Conservation (phyloP, 1,140 invertebrate species). For the Ridgeia piscesae region DNA sequence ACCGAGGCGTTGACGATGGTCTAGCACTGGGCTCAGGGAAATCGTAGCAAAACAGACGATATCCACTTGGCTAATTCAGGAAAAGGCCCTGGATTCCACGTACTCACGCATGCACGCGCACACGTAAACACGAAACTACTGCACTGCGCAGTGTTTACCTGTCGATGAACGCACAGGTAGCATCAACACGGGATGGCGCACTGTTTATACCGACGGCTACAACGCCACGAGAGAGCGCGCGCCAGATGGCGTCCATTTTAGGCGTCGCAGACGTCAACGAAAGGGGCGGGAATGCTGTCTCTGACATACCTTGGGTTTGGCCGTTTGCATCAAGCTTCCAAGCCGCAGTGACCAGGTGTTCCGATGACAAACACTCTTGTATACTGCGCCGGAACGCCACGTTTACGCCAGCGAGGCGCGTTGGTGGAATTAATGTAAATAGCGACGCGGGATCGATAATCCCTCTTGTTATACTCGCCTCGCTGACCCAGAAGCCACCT, state of each 20-base stretch:
- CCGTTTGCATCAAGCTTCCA: not conserved
- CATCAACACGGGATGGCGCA: not conserved
- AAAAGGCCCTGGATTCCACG: not conserved
- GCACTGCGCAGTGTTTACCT: not conserved
- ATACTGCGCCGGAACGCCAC: not conserved
- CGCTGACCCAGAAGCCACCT: not conserved
- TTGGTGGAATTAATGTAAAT: not conserved
- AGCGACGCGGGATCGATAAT: not conserved
- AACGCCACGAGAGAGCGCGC: not conserved
- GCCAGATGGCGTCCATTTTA: not conserved
- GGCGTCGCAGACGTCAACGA: not conserved
- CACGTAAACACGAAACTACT: not conserved
- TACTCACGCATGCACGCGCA: not conserved
- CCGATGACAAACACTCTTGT: not conserved
- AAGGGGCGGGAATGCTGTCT: not conserved
- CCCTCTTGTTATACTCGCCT: not conserved
- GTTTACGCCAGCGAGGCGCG: not conserved
- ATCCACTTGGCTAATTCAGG: not conserved
- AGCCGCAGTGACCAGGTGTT: not conserved
- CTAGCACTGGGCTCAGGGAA: not conserved
- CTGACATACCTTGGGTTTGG: not conserved
- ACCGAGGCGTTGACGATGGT: no score
- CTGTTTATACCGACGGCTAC: not conserved
- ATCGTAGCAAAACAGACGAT: not conserved
- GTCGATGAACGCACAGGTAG: not conserved